phyloP scores from a whole-genome alignment of 1,140 invertebrate genomes.

The Drosophila suzukii region DNA sequence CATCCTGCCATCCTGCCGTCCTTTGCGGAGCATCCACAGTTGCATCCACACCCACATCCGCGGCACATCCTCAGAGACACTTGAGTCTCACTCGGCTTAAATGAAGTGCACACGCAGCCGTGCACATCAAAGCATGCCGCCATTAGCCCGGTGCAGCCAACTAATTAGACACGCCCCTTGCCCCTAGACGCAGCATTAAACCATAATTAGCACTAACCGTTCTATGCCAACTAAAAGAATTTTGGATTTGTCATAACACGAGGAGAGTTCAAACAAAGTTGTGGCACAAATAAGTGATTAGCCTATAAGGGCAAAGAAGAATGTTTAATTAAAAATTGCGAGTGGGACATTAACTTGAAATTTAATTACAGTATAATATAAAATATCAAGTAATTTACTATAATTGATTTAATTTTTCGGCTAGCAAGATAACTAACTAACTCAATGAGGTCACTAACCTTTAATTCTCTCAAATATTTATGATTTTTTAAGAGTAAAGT shows the following conservation, averaged over 20 bases:
- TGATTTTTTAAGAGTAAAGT: too few relatives aligned
- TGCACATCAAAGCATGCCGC: conserved; percentile 75
- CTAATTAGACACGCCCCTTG: conserved; percentile 75
- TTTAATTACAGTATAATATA: background rate
- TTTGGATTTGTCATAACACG: conserved; percentile 17
- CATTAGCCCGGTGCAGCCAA: conserved; percentile 49
- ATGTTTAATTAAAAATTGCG: background rate
- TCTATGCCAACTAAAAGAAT: conserved; percentile 49
- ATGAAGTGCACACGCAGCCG: conserved; percentile 77
- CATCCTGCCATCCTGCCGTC: conserved; percentile 5
- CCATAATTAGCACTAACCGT: conserved; percentile 69
- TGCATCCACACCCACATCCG: conserved; percentile 43
- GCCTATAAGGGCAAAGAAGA: background rate
- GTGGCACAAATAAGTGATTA: conserved; percentile 7
- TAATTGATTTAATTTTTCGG: too few relatives aligned
- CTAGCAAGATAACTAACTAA: too few relatives aligned
- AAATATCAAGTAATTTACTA: background rate
- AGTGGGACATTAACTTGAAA: background rate
- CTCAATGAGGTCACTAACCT: too few relatives aligned
- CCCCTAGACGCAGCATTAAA: conserved; percentile 7
- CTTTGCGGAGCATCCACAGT: conserved; percentile 21
- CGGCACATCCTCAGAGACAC: conserved; percentile 72
- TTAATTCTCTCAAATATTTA: too few relatives aligned
- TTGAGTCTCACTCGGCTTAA: conserved; percentile 78
- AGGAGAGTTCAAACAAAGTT: conserved; percentile 38